Evolutionary conservation across 2,113 vertebrate species (phyloP).

Genomic region (Protomyctophum bolini): DNA sequence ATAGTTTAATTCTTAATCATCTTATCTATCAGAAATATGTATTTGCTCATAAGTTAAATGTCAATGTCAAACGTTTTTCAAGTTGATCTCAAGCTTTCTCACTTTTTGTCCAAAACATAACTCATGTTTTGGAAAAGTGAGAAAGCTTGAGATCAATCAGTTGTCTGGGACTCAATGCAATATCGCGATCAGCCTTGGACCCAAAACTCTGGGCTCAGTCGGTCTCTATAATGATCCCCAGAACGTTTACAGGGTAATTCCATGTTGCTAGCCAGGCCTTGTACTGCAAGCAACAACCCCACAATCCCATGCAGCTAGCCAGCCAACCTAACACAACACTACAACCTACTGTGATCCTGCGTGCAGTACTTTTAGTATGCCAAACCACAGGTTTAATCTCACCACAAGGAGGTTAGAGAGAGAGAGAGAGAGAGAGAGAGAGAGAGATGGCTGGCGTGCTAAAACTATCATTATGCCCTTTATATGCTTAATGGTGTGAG

Average conservation of each 20-base stretch:
- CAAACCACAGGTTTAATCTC: slow-evolving; percentile 8
- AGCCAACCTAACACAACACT: slow-evolving; percentile 11
- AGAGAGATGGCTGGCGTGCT: slow-evolving; percentile 21
- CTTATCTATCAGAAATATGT: too few relatives aligned
- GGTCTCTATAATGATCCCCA: slow-evolving; percentile 33
- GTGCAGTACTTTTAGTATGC: slow-evolving; percentile 11
- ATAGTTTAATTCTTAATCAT: too few relatives aligned
- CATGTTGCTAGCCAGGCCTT: too few relatives aligned
- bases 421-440: background rate
- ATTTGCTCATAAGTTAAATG: too few relatives aligned
- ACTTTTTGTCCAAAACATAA: too few relatives aligned
- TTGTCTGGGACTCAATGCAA: too few relatives aligned
- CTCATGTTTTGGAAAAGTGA: too few relatives aligned
- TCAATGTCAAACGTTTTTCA: too few relatives aligned
- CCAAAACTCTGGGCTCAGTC: too few relatives aligned
- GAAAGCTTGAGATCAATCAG: too few relatives aligned
- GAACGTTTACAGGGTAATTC: slow-evolving; percentile 19
- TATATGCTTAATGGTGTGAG: slow-evolving; percentile 47
- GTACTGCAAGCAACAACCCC: background rate
- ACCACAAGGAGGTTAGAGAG: background rate
- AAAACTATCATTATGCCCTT: slow-evolving; percentile 43
- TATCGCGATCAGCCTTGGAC: too few relatives aligned
- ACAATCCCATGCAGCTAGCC: slow-evolving; percentile 16
- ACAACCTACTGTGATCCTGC: slow-evolving; percentile 10
- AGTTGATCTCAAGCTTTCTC: too few relatives aligned